These are phyloP conservation scores for Tuta absoluta DNA, from an alignment of 2,888 invertebrate species.

Conservation along the genomic window DNA sequence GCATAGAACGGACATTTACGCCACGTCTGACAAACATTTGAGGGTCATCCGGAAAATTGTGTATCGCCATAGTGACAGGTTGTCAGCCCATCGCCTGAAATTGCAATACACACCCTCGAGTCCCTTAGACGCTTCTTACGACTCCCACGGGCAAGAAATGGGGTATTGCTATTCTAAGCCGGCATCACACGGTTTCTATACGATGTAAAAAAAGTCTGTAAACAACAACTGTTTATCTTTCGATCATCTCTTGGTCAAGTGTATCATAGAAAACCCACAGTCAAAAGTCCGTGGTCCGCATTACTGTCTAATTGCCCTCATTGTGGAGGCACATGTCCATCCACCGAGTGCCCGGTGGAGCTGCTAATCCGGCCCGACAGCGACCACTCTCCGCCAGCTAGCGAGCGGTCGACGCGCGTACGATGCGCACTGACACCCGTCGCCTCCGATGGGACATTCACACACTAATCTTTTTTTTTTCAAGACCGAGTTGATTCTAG, in stretches of 20 bases:
- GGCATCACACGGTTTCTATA: too few relatives aligned
- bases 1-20: too few relatives aligned
- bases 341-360: not conserved
- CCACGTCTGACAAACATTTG: too few relatives aligned
- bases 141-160: too few relatives aligned
- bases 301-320: constrained; percentile 7
- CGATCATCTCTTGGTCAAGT: not conserved
- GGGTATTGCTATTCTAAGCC: too few relatives aligned
- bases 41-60: too few relatives aligned
- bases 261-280: not conserved
- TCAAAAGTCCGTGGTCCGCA: not conserved
- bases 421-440: not conserved
- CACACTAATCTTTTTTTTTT: not conserved
- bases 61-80: too few relatives aligned
- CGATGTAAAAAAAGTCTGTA: too few relatives aligned
- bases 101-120: too few relatives aligned
- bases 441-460: not conserved
- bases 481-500: not conserved
- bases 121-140: too few relatives aligned
- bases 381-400: constrained; percentile 3
- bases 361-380: constrained; percentile 14
- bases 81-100: too few relatives aligned
- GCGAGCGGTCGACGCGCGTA: not conserved
- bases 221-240: too few relatives aligned
- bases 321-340: not conserved